Evolutionary conservation across 2,113 vertebrate genomes (phyloP), one percentile per base, ranked within the genome.

Genomic region (Oxyruncus cristatus): DNA sequence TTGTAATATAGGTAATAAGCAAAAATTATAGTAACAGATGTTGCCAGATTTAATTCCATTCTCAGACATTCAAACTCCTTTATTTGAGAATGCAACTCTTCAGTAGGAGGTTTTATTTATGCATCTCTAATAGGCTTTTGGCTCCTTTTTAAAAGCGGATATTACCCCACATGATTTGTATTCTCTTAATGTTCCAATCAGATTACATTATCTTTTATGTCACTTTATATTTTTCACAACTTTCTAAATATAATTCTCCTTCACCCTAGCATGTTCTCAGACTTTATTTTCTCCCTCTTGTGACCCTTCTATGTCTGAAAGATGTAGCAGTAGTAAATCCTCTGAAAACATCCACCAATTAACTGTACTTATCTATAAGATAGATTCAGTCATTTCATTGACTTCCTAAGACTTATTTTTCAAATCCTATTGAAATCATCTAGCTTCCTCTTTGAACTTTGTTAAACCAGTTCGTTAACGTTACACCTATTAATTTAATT

Each of bases 311-410:
- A 2, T 17, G 22, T 84, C 33, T 81, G 55, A 81, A 85, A 94
- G 44, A 76, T 58, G 9, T n/a, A 59, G 12, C 24, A 87, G n/a
- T 37, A 89, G 20, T n/a, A 91, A 94, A 96, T 75, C 23, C 13
- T 93, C 92, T 95, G 74, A 94, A 92, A 95, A 65, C 8, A 72
- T 85, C 13, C 41, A 58, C 32, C 65, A 66, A 62, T 89, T 95
- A 92, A 89, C 12, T 87, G 20, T 65, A 62, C 49, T 94, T 91
- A 85, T 23, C 37, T 84, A 58, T 55, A 72, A 78, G 91, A 95
- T 20, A 76, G n/a, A 68, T 77, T 80, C 42, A 63, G 28, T 41
- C 3, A 59, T 89, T 94, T 86, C 3, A 79, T 70, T 46, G 75
- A 20, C 65, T 91, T 94, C 56, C 14, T 30, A 41, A 76, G 52